Evolutionary conservation across 2,888 invertebrate species (phyloP), one percentile per base, ranked within the genome.

Genomic region (Drosophila aldrichi): DNA sequence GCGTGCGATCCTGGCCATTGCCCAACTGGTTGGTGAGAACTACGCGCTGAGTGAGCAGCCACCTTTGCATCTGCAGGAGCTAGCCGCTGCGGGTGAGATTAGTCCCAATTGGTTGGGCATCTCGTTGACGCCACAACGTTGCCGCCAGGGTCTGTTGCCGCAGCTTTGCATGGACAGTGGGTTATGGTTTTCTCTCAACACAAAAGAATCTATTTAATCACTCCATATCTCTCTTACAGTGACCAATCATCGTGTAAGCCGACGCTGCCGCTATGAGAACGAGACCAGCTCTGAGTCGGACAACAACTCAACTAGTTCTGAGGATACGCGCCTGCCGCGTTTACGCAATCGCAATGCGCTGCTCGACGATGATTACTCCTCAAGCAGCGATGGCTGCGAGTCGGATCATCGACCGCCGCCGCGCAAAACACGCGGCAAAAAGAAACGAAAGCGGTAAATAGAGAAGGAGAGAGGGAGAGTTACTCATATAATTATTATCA

Each of bases 1-100:
- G 84, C 94, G 95, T 16, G 95, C 95, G 1, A 94, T 96, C 49
- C 93, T 96, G 20, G 85, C 91, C 34, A 91, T 93, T 44, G 87
- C 90, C 2, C 93, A 93, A 77, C 80, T 93, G 25, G 92, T 91
- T 18, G 84, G 85, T 0, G 93, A 93, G 69, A 91, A 92, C 38
- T 89, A 88, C 66, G 91, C 90, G 12, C 66, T 93, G 38, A 91
- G 85, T 36, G 92, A 93, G 59, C 66, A 67, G 59, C 91, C 92
- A 18, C 90, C 92, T 0, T 8, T 72, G 10, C 89, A 88, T 34
- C 34, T 89, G 38, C 88, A 88, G 44, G 91, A 91, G 46, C 63
- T 81, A 32, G 82, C 90, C 8, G 69, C 82, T 3, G 83, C 74
- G 12, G 82, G 83, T 16, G 82, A 81, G 55, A 77, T 82, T 9